These are phyloP conservation scores for Microctonus aethiopoides DNA, from an alignment of 2,888 invertebrate genomes.

Conservation along the genomic window DNA sequence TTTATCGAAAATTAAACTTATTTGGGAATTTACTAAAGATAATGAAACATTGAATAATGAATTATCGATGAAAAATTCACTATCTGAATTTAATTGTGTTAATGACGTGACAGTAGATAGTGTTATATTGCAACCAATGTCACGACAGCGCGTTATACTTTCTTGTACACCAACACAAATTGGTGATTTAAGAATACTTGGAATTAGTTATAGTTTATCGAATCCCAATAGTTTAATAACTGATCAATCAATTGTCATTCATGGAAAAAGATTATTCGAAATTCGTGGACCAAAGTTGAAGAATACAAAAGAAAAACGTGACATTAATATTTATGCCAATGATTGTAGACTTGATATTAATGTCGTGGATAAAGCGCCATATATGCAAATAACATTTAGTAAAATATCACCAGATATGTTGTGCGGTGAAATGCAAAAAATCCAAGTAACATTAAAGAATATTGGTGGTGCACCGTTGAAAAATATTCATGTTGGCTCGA, in stretches of 20 bases:
- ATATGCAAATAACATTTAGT: constrained; percentile 80
- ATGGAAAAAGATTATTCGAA: constrained; percentile 72
- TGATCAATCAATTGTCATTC: constrained; percentile 65
- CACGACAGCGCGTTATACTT: constrained; percentile 75
- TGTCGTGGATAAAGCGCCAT: constrained; percentile 83
- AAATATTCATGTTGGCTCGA: constrained; percentile 75
- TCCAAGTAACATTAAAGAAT: constrained; percentile 77
- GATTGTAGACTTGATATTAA: constrained; percentile 81
- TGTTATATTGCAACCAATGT: constrained; percentile 71
- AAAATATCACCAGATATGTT: constrained; percentile 76
- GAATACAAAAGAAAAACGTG: constrained; percentile 69
- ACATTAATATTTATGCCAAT: constrained; percentile 68
- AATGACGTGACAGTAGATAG: constrained; percentile 72
- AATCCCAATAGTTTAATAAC: constrained; percentile 46
- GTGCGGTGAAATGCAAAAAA: constrained; percentile 78
- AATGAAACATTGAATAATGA: constrained; percentile 66
- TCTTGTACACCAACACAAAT: constrained; percentile 79
- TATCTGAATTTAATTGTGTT: constrained; percentile 67
- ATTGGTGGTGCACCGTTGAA: constrained; percentile 76
- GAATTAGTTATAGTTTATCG: constrained; percentile 76
- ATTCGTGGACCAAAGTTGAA: constrained; percentile 72
- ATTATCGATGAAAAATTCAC: constrained; percentile 65
- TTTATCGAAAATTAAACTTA: constrained; percentile 76
- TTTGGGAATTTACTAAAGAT: constrained; percentile 76
- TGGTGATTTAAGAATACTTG: constrained; percentile 80